These are phyloP conservation scores for Atherix ibis DNA, from an alignment of 2,888 invertebrate genomes.

Conservation along the genomic window DNA sequence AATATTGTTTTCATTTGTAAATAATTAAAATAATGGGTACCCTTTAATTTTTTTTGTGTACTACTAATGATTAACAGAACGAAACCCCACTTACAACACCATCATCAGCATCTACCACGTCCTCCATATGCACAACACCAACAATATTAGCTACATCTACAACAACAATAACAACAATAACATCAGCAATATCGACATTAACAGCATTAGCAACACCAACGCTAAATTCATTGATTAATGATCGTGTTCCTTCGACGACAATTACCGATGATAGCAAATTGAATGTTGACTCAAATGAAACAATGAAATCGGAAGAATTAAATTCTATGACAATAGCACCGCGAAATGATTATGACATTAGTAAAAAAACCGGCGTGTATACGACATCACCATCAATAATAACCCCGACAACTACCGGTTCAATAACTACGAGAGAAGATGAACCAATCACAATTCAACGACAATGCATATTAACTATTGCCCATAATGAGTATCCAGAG, in stretches of 20 bases:
- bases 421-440: no score
- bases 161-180: slow-evolving; percentile 35
- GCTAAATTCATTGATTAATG: slow-evolving; percentile 12
- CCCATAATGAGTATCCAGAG: no score
- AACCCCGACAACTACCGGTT: slow-evolving; percentile 6
- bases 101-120: slow-evolving; percentile 12
- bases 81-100: slow-evolving; percentile 11
- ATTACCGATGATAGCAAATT: slow-evolving; percentile 1
- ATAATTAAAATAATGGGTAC: no score
- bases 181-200: slow-evolving; percentile 21
- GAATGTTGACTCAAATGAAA: no score
- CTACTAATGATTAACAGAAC: slow-evolving; percentile 28
- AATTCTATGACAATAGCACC: slow-evolving; percentile 5
- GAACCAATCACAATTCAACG: no score
- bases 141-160: no score
- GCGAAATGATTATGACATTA: slow-evolving; percentile 4
- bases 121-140: no score
- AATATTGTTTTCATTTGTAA: no score
- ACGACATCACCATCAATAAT: slow-evolving; percentile 1
- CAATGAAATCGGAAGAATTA: slow-evolving; percentile 7
- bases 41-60: slow-evolving; percentile 16
- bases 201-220: slow-evolving; percentile 10
- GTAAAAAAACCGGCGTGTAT: slow-evolving; percentile 18
- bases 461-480: no score
- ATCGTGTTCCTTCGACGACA: slow-evolving; percentile 15